Evolutionary conservation across 2,888 invertebrate species (phyloP).

Genomic region (Drosophila buzzatii): DNA sequence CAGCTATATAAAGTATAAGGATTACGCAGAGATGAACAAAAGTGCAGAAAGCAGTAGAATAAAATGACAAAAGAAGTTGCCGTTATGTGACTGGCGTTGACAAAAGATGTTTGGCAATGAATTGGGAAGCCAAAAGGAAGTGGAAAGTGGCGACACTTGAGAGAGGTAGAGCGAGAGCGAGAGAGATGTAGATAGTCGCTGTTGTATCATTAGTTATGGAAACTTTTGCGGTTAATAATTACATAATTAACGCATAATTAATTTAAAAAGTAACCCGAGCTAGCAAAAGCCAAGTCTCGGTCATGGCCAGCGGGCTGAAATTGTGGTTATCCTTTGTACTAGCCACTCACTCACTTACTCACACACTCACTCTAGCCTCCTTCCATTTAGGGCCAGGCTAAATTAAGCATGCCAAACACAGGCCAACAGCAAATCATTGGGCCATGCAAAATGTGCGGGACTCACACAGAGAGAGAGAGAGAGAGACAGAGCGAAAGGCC

Average conservation of each 20-base stretch:
- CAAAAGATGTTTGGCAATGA: constrained; percentile 35
- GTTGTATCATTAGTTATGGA: constrained; percentile 27
- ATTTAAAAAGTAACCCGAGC: constrained; percentile 61
- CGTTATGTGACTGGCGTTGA: constrained; percentile 55
- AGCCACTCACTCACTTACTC: not conserved
- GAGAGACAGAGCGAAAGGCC: not conserved
- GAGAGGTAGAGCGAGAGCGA: not conserved
- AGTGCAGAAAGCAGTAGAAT: not conserved
- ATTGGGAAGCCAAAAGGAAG: not conserved
- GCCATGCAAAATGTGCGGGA: constrained; percentile 58
- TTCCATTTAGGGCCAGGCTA: constrained; percentile 35
- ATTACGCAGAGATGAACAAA: constrained; percentile 48
- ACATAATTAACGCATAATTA: constrained; percentile 75
- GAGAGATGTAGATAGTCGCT: not conserved
- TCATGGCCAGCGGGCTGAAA: constrained; percentile 3
- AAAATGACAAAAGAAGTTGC: constrained; percentile 56
- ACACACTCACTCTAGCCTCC: not conserved
- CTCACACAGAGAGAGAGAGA: not conserved
- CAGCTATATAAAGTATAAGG: constrained; percentile 77
- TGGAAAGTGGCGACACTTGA: not conserved
- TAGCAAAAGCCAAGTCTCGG: constrained; percentile 7
- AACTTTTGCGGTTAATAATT: constrained; percentile 57
- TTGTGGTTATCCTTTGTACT: constrained; percentile 23
- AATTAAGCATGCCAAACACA: constrained; percentile 68
- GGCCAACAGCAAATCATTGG: constrained; percentile 50